Evolutionary conservation across 1,140 invertebrate genomes (phyloP).

Genomic region (Lamellibrachia luymesi): DNA sequence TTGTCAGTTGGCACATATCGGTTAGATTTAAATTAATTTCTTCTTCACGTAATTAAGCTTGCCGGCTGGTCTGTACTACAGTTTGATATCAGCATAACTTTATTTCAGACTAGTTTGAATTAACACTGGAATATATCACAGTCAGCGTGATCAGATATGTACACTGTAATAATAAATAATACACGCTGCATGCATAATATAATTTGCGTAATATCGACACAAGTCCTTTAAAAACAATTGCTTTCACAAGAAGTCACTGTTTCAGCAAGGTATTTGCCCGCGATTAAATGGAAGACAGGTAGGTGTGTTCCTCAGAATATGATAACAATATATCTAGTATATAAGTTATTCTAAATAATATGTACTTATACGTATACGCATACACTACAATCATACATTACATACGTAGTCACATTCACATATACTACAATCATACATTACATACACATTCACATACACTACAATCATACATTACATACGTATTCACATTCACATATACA

Average conservation of each 20-base stretch:
- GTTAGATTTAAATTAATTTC: background rate
- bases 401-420: background rate
- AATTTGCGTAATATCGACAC: background rate
- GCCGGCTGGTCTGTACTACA: background rate
- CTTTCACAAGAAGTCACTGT: background rate
- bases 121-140: background rate
- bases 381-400: background rate
- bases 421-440: background rate
- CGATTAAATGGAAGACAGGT: background rate
- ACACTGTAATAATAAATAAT: background rate
- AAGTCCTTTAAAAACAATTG: conserved; percentile 2
- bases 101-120: background rate
- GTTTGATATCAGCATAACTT: background rate
- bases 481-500: background rate
- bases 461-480: background rate
- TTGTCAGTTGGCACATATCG: background rate
- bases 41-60: background rate
- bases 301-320: too few relatives aligned
- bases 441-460: background rate
- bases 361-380: background rate
- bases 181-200: background rate
- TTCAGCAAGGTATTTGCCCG: background rate
- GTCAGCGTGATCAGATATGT: background rate
- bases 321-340: too few relatives aligned
- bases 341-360: too few relatives aligned